Base-by-base conservation (phyloP, 1,140 invertebrate species). In the Drosophila bipectinata region DNA sequence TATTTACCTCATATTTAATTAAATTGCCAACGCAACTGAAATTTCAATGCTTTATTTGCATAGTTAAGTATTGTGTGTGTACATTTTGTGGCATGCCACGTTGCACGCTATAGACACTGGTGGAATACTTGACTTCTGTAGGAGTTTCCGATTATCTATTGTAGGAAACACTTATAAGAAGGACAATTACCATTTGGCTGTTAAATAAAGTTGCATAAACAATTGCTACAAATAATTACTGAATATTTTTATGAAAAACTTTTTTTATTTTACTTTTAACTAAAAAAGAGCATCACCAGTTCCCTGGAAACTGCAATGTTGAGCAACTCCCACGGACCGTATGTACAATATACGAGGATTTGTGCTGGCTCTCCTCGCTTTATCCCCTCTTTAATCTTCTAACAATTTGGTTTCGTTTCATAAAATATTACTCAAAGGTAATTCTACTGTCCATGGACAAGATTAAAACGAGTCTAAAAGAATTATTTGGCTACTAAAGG, bases 1-100 rank as follows among this genome's bases (percentile, higher is more conserved):
- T 72, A 75, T 75, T 87, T 81, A 75, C 82, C 82, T 82, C 78
- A 82, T 87, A 82, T 85, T 87, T 87, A 87, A 87, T 88, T 82
- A 76, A 85, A 85, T 81, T 82, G 58, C 74, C 66, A 87, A 73
- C 60, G 49, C 81, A 79, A 87, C 62, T 45, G 55, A 78, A 67
- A 78, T 68, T 87, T 58, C 82, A 81, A 78, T 78, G 78, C 69
- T 78, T 78, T 85, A 87, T 78, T 85, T 85, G 78, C 74, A 78
- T 72, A 68, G 64, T 78, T 82, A 67, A 87, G 62, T 60, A 62
- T 72, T 44, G 73, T 68, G n/a, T 53, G 61, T 14, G 55, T 30
- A 41, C 34, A 75, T n/a, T 48, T 66, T 66, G 39, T 53, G 48
- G 51, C 26, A 56, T 10, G 30, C 30, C 12, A 48, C 2, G 30